Percentiles rank a stretch among this genome's conserved stretches.
Evolutionary conservation across 2,113 vertebrate genomes (phyloP).

Genomic region (Embiotoca jacksoni): DNA sequence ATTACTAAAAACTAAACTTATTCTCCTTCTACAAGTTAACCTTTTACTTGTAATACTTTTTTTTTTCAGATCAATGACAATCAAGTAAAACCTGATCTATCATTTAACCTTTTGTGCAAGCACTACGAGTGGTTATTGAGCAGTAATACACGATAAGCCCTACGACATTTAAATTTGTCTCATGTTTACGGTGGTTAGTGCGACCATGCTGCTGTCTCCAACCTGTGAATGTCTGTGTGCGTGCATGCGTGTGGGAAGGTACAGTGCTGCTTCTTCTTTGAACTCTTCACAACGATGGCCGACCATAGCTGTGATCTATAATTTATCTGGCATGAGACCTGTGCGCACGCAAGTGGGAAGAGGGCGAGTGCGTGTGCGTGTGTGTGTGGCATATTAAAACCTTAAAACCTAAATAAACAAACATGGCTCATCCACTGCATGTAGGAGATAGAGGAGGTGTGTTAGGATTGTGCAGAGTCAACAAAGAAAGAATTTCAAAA

Average conservation of each 20-base stretch:
- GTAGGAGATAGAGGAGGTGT: too few species aligned
- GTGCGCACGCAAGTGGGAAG: conserved; percentile 19
- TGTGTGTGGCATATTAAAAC: too few species aligned
- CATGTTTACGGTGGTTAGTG: not conserved
- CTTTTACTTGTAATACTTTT: too few species aligned
- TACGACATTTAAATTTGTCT: not conserved
- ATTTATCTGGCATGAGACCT: conserved; percentile 60
- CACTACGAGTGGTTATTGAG: not conserved
- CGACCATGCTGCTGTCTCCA: too few species aligned
- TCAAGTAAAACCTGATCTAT: not conserved
- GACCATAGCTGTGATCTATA: conserved; percentile 68
- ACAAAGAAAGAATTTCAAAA: too few species aligned
- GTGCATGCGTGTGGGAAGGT: conserved; percentile 4
- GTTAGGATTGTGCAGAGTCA: too few species aligned
- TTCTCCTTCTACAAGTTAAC: too few species aligned
- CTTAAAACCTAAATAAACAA: too few species aligned
- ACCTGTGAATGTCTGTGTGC: not conserved
- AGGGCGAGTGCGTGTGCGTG: not conserved
- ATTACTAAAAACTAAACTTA: too few species aligned
- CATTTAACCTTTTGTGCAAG: not conserved
- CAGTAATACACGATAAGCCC: not conserved
- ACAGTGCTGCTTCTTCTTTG: conserved; percentile 47
- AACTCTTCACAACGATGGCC: conserved; percentile 50
- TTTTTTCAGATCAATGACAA: not conserved
- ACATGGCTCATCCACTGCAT: too few species aligned